A percentile compares a stretch with the other conserved stretches of the same genome.
Evolutionary conservation across 1,140 invertebrate genomes (phyloP).

Genomic region (Bathynomus jamesi): DNA sequence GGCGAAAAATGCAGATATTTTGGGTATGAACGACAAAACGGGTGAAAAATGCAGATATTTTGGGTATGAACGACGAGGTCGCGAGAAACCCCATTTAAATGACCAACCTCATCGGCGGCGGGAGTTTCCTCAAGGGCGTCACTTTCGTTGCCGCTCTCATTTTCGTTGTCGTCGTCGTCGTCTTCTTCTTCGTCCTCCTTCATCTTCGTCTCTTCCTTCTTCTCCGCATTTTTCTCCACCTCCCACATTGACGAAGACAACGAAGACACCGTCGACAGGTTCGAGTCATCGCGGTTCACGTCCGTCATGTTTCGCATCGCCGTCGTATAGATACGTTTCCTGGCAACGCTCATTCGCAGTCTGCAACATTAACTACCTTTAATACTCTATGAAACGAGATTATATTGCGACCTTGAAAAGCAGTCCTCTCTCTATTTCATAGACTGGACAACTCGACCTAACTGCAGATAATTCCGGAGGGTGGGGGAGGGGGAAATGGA

Average conservation of each 20-base stretch:
- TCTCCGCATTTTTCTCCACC: conserved; percentile 23
- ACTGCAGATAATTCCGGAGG: too few species aligned
- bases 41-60: too few species aligned
- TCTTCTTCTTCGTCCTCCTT: conserved; percentile 37
- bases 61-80: too few species aligned
- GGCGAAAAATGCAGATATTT: too few species aligned
- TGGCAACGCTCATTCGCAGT: conserved; percentile 27
- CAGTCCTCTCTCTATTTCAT: too few species aligned
- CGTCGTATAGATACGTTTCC: conserved; percentile 31
- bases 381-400: too few species aligned
- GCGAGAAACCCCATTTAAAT: too few species aligned
- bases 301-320: conserved; percentile 27
- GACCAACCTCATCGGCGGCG: neutral
- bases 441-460: too few species aligned
- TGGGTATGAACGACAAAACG: too few species aligned
- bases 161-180: conserved; percentile 35
- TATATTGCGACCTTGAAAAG: too few species aligned
- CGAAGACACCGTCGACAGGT: conserved; percentile 30
- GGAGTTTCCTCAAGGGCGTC: conserved; percentile 37
- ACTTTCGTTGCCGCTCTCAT: conserved; percentile 38
- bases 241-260: conserved; percentile 18
- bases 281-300: conserved; percentile 31
- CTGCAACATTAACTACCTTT: too few species aligned
- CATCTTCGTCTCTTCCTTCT: conserved; percentile 26
- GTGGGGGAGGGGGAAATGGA: too few species aligned